A percentile compares a stretch with the other conserved stretches of the same genome.
phyloP scores from a whole-genome alignment of 2,113 vertebrate genomes.

The Brachyhypopomus occidentalis region DNA sequence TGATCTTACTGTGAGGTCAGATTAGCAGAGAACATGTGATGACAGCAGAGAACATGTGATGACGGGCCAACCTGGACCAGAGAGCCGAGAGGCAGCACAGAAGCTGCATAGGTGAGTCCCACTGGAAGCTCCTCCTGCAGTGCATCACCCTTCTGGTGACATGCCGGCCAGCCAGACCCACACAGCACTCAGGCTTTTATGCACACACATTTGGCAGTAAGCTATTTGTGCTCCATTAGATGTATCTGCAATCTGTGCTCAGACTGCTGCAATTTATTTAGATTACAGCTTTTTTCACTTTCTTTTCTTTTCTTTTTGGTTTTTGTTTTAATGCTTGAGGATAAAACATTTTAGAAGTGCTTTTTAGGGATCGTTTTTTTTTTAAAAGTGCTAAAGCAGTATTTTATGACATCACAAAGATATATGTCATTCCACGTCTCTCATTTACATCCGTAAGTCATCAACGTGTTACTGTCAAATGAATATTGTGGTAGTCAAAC shows the following conservation, averaged over 20 bases:
- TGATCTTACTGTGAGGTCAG: background rate
- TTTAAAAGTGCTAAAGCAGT: background rate
- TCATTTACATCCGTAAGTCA: background rate
- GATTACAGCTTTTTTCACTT: background rate
- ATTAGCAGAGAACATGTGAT: background rate
- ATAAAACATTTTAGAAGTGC: background rate
- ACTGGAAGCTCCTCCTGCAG: background rate
- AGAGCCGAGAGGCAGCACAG: background rate
- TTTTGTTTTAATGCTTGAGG: background rate
- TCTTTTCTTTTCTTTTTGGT: background rate
- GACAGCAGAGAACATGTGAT: background rate
- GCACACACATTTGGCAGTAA: constrained; percentile 15
- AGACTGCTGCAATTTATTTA: constrained; percentile 8
- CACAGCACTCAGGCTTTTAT: background rate
- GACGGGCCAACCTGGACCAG: too few relatives aligned
- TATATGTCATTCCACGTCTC: background rate
- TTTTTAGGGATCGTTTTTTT: background rate
- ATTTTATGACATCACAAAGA: constrained; percentile 1
- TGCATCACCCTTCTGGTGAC: background rate
- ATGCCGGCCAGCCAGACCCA: background rate
- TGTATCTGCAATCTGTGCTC: background rate
- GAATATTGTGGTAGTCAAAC: background rate
- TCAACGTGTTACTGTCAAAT: background rate
- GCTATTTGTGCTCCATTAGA: background rate
- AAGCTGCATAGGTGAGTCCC: background rate